A percentile compares a stretch with the other conserved stretches of the same genome.
phyloP scores from a whole-genome alignment of 2,797 vertebrate genomes.

The Amniataba percoides region DNA sequence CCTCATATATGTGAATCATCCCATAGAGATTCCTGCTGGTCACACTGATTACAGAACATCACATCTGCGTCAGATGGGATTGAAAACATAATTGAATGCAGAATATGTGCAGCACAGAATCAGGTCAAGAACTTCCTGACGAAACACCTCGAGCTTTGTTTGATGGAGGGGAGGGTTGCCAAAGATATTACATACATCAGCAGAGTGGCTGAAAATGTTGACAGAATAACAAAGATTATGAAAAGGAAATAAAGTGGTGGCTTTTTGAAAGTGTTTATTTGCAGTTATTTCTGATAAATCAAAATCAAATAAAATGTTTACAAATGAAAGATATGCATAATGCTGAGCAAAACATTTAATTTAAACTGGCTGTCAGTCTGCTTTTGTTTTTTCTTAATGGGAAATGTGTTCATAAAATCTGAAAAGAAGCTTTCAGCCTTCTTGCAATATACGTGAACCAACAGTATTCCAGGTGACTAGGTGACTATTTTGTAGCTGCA shows the following conservation, averaged over 20 bases:
- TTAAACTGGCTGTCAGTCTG: neutral
- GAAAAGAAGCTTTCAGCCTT: neutral
- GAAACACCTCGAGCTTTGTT: constrained; percentile 25
- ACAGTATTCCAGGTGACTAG: neutral
- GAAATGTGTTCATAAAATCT: neutral
- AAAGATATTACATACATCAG: constrained; percentile 30
- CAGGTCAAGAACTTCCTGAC: constrained; percentile 48
- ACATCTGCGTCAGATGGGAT: constrained; percentile 33
- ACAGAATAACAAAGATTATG: constrained; percentile 21
- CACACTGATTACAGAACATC: constrained; percentile 35
- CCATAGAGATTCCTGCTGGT: constrained; percentile 17
- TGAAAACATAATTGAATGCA: constrained; percentile 40
- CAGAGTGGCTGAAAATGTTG: constrained; percentile 18
- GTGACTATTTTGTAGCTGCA: neutral
- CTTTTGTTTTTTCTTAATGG: neutral
- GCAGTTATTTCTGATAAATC: neutral
- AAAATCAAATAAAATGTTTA: neutral
- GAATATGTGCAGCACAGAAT: constrained; percentile 37
- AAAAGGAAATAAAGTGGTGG: constrained; percentile 3
- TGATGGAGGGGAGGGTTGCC: constrained; percentile 17
- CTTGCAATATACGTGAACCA: neutral
- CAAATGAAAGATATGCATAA: neutral
- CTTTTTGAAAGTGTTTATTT: constrained; percentile 20
- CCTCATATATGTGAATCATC: constrained; percentile 16
- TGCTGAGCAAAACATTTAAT: neutral